Base-by-base conservation (phyloP, 2,113 vertebrate genomes). In the Triplophysa siluroides region DNA sequence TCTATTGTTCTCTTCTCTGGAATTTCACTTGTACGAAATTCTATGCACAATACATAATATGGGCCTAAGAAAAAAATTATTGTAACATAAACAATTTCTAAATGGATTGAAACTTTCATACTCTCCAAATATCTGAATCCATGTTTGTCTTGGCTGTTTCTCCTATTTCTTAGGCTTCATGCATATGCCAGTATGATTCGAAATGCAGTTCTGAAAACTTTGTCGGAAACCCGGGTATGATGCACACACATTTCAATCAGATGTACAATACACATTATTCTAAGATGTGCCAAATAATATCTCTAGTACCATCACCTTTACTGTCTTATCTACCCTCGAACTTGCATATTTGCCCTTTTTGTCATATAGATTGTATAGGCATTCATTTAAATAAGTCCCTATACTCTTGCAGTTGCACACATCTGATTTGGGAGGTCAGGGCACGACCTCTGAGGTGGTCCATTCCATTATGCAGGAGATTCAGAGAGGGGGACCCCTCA, bases 41-140 rank as follows among this genome's bases (percentile, higher is more conserved):
- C 52, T 6, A 19, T 19, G 7, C 7, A n/a, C 6, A 54, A 54
- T 4, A 8, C 1, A 19, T 50, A 12, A 2, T 50, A 14, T 2
- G 10, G 45, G 45, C 45, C 14, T 4, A 50, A 3, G 13, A 14
- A 50, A 50, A 50, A 13, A 12, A 16, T 54, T 8, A 54, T 56
- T 54, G 16, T 7, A 54, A 18, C 14, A 19, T 5, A 19, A 14
- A 54, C 4, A 6, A 18, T 21, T 8, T 67, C 8, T 21, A 80
- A 95, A 93, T 93, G 93, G 2, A 93, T 93, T 2, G 91, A 93
- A 94, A 95, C 19, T 95, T 93, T 0, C 84, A 93, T 92, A 63
- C 93, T 95, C 0, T 92, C 93, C 58, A 89, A 58, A 58, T n/a
- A 16, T 21, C 18, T 26, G 21, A 11, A 54, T 54, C 11, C 23